These are phyloP conservation scores for Seriola quinqueradiata DNA, from an alignment of 2,113 vertebrate genomes.

Conservation along the genomic window DNA sequence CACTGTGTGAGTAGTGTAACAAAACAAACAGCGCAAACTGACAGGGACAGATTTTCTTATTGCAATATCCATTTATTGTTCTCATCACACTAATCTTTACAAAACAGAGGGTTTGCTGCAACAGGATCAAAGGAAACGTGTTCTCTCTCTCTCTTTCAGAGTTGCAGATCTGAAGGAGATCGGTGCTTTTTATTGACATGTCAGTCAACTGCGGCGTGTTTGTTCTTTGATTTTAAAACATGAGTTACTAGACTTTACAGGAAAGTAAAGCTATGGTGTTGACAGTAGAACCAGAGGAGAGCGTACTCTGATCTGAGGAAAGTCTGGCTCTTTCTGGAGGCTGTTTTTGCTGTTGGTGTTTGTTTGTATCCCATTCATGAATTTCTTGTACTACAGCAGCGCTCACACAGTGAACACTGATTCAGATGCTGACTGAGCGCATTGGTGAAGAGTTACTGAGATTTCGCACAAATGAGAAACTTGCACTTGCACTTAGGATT, in stretches of 20 bases:
- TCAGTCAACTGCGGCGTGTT: slow-evolving; percentile 52
- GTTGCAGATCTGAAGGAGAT: slow-evolving; percentile 62
- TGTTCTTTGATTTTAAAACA: slow-evolving; percentile 50
- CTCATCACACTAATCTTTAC: slow-evolving; percentile 80
- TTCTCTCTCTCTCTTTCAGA: slow-evolving; percentile 52
- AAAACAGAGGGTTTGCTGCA: slow-evolving; percentile 76
- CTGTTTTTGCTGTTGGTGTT: slow-evolving; percentile 17
- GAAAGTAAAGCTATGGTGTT: slow-evolving; percentile 6
- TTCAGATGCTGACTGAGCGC: background rate
- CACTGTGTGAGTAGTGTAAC: slow-evolving; percentile 9
- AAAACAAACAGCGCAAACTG: slow-evolving; percentile 27
- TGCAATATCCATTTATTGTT: slow-evolving; percentile 84
- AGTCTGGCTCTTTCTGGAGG: slow-evolving; percentile 5
- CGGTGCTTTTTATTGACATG: slow-evolving; percentile 54
- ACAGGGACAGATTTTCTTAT: slow-evolving; percentile 61
- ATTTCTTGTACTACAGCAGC: background rate
- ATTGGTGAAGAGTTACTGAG: slow-evolving; percentile 9
- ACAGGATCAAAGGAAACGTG: slow-evolving; percentile 69
- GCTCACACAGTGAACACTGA: slow-evolving; percentile 35
- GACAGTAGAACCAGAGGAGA: slow-evolving; percentile 24
- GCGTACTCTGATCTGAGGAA: slow-evolving; percentile 8
- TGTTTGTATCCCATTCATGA: background rate
- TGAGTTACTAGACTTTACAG: slow-evolving; percentile 41
- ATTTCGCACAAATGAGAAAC: slow-evolving; percentile 17
- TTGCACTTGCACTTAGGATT: background rate